Evolutionary conservation across 2,113 vertebrate genomes (phyloP), one percentile per base, ranked within the genome.

Genomic region (Pelusios castaneus): DNA sequence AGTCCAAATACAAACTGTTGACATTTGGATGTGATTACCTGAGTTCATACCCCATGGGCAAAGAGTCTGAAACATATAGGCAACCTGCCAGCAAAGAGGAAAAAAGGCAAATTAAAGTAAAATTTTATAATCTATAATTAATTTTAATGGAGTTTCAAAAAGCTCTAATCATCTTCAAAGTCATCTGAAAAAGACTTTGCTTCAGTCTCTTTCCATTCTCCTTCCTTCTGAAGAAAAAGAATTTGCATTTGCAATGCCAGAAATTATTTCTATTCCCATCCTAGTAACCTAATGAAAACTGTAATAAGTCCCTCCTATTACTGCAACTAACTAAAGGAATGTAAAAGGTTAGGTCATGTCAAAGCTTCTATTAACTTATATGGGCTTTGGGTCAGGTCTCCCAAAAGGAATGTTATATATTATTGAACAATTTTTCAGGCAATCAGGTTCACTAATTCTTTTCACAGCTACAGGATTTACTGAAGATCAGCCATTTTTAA

Each of bases 341-440:
- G 81, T 25, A 95, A 95, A 54, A 75, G 7, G 17, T n/a, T n/a
- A 67, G 34, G 17, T n/a, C 60, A 38, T 84, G 5, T 85, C 67
- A 92, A 94, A 92, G n/a, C 0, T n/a, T 85, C 76, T 79, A 47
- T 24, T 89, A 85, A 87, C 38, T 87, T 63, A 63, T 76, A 56
- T 38, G 81, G 49, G 49, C 43, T 90, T 92, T 87, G 38, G 89
- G 63, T 56, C 70, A 34, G 13, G 27, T 92, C 25, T 88, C 93
- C 80, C 9, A 78, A 75, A 86, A 94, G 56, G 81, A 93, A 80
- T 19, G 89, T 8, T 93, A 77, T 89, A 91, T n/a, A 49, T 89
- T 14, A 93, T 38, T 89, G 90, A 93, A 95, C 31, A 67, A 24
- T 78, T 97, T 96, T 96, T 97, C 96, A 96, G 96, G 83, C 88